Conservation (phyloP, 2,797 vertebrate species). For the Tokudaia muenninki region DNA sequence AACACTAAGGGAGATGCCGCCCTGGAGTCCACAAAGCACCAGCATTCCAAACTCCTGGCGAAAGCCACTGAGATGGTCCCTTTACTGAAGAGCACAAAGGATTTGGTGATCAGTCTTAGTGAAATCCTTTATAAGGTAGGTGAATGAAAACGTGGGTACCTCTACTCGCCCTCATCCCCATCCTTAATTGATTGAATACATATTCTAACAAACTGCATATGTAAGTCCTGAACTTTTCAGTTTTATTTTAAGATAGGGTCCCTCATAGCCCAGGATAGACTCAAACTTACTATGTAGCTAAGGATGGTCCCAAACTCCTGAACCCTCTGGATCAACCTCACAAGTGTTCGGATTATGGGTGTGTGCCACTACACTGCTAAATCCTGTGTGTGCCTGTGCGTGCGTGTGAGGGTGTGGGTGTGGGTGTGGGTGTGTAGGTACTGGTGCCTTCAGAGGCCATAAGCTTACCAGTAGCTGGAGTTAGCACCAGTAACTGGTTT, state of each 20-base stretch:
- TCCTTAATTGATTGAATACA: background rate
- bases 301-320: background rate
- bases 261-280: background rate
- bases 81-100: slow-evolving; percentile 90
- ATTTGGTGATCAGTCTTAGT: slow-evolving; percentile 92
- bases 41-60: slow-evolving; percentile 87
- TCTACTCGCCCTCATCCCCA: fast-evolving
- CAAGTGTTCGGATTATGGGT: background rate
- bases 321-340: background rate
- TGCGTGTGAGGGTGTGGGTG: no score
- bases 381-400: no score
- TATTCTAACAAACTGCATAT: background rate
- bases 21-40: slow-evolving; percentile 56
- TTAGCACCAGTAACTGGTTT: background rate
- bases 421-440: background rate
- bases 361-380: background rate
- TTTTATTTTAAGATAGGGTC: background rate
- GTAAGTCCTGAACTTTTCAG: background rate
- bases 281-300: background rate
- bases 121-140: slow-evolving; percentile 93
- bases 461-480: background rate
- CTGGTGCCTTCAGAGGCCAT: background rate
- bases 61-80: slow-evolving; percentile 93
- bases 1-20: slow-evolving; percentile 79
- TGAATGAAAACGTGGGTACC: fast-evolving